phyloP scores from a whole-genome alignment of 2,113 vertebrate species.

The Meles meles region DNA sequence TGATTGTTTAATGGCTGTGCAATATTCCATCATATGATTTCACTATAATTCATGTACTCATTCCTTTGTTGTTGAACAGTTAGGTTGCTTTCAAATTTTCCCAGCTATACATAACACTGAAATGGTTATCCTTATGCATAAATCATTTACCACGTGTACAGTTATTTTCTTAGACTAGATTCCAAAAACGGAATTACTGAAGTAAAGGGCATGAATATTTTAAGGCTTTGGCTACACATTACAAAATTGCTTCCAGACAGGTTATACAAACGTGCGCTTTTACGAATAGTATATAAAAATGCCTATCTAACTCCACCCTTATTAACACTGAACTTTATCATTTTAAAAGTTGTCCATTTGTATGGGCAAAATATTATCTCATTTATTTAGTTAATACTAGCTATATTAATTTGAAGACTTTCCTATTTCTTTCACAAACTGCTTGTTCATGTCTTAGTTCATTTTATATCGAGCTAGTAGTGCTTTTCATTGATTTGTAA shows the following conservation, averaged over 20 bases:
- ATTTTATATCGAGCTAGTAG: conserved; percentile 20
- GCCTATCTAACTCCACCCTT: background rate
- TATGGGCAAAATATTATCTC: conserved; percentile 29
- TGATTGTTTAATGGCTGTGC: background rate
- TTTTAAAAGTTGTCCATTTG: conserved; percentile 29
- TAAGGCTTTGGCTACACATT: conserved; percentile 43
- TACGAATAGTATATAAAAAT: conserved; percentile 29
- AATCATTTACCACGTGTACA: conserved; percentile 21
- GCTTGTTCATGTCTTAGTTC: background rate
- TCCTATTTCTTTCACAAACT: conserved; percentile 35
- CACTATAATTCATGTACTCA: conserved; percentile 30
- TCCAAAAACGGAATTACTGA: conserved; percentile 47
- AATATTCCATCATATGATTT: background rate
- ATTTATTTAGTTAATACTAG: conserved; percentile 34
- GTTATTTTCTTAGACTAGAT: conserved; percentile 58
- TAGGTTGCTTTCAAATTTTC: conserved; percentile 43
- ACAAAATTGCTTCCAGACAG: conserved; percentile 45
- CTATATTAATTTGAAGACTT: conserved; percentile 32
- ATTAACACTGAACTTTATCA: conserved; percentile 27
- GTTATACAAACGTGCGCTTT: conserved; percentile 8
- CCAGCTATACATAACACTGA: conserved; percentile 39
- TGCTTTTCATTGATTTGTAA: conserved; percentile 59
- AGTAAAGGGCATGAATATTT: conserved; percentile 50
- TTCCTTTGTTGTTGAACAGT: conserved; percentile 30
- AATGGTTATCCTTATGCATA: conserved; percentile 45